These are phyloP conservation scores for Heteropelma amictum DNA, from an alignment of 2,888 invertebrate genomes.

Conservation along the genomic window DNA sequence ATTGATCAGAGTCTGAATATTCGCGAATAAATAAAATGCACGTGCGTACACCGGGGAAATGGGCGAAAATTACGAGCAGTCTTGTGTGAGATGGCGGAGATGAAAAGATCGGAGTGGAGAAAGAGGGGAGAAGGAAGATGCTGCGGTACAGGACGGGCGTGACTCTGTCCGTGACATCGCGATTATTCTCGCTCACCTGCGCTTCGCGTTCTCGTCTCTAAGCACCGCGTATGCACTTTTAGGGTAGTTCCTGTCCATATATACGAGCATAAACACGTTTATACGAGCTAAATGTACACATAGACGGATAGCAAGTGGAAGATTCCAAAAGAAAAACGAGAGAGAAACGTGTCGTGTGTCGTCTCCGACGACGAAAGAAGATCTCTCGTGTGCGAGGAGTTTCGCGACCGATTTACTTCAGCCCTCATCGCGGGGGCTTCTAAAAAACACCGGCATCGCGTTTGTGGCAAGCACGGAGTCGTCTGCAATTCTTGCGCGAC, in stretches of 20 bases:
- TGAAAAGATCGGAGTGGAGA: constrained; percentile 49
- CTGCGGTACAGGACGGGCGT: constrained; percentile 63
- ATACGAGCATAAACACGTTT: not conserved
- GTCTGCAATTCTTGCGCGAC: constrained; percentile 55
- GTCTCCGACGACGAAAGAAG: constrained; percentile 56
- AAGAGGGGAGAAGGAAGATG: constrained; percentile 41
- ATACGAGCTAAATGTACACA: not conserved
- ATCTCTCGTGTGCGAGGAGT: constrained; percentile 40
- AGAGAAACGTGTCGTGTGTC: constrained; percentile 7
- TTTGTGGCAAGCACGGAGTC: constrained; percentile 62
- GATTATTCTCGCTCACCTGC: constrained; percentile 76
- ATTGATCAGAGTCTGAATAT: too few relatives aligned
- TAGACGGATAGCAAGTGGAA: not conserved
- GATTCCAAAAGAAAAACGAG: not conserved
- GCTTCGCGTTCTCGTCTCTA: constrained; percentile 51
- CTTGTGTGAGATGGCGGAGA: constrained; percentile 48
- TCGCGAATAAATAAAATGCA: too few relatives aligned
- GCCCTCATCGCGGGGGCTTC: constrained; percentile 72
- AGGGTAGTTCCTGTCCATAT: not conserved
- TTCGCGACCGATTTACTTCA: constrained; percentile 71
- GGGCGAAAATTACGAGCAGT: constrained; percentile 29
- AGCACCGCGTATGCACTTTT: not conserved
- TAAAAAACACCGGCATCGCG: constrained; percentile 35
- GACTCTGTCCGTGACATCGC: constrained; percentile 76
- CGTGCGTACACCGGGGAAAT: constrained; percentile 15